Evolutionary conservation across 1,140 invertebrate species (phyloP), one percentile per base, ranked within the genome.

Genomic region (Lanistes nyassanus): DNA sequence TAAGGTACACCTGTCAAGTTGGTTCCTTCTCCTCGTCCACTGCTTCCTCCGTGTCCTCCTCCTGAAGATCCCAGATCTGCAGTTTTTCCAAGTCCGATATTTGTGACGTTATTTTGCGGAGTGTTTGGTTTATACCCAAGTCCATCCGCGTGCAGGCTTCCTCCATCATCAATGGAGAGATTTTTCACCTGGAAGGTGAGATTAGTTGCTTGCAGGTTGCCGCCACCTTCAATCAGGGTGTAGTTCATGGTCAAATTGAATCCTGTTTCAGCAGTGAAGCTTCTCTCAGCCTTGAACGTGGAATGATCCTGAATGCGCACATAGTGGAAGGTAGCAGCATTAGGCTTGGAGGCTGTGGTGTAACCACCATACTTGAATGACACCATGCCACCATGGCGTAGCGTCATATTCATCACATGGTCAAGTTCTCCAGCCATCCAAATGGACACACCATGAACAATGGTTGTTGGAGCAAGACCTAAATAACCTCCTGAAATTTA

Each of bases 121-220:
- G 84, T 81, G 34, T 70, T 55, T 7, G 83, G 76, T 58, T 78
- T 72, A 55, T 80, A 85, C 6, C 84, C 84, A 34, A 77, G 68
- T 13, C 77, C 76, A 69, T 83, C 80, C 16, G 80, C 81, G 77
- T 83, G 79, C 19, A 85, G n/a, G 51, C 69, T 79, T 1, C 83
- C 84, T n/a, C 83, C 83, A 77, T 83, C 79, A 68, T 85, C 84
- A 39, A 85, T 80, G 16, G 80, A 83, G 6, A 85, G 79, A 72
- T 83, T 81, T 16, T 75, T 60, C 21, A 82, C 82, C 21, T 79
- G 53, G 19, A 85, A 76, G 23, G 64, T 81, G 53, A 81, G 67
- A 64, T 81, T 81, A 51, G 84, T 84, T 34, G 80, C 84, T 64
- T 53, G 51, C 47, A 85, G 78, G 6, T 80, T 83, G 19, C 80